Base-by-base conservation (phyloP, 2,113 vertebrate species). In the Lophius piscatorius region DNA sequence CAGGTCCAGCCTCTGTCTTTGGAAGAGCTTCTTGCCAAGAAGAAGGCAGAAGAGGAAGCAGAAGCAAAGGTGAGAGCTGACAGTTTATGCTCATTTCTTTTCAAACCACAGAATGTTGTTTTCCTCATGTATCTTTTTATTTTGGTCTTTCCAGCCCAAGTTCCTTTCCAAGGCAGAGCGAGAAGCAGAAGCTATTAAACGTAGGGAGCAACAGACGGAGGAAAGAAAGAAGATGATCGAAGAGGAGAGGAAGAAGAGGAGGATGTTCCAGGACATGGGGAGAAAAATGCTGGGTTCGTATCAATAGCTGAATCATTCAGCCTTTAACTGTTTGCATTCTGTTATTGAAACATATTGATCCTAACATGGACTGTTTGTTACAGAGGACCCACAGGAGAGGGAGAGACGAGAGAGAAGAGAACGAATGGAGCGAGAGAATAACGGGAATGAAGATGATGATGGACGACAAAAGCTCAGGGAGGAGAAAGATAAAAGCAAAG, bases 401-500 rank as follows among this genome's bases (percentile, higher is more conserved):
- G 97, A 98, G 52, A 91, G 96, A 1, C 82, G 97, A 0, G 96
- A 98, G 60, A 92, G 96, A 10, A 90, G 97, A 0, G 97, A 99
- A 52, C 88, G 96, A 42, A 96, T 98, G 92, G 96, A 99, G 58
- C 86, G 97, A 18, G 97, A 99, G 70, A 98, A 91, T 80, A 98
- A 99, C 0, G 95, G 95, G 21, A 97, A 95, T 0, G 95, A 97
- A 73, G 96, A 98, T 0, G 96, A 98, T 34, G 96, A 98, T 29
- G 96, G 94, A 29, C 86, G 96, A 47, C 93, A 94, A 78, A 99
- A 98, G 73, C 95, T 99, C 66, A 91, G 97, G 4, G 95, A 98
- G 76, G 97, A 98, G 81, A 99, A 99, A 31, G 97, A 99, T 67
- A 98, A 98, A 78, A 91, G 93, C 88, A 99, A 99, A 86, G 97